Evolutionary conservation across 2,113 vertebrate genomes (phyloP).

Genomic region (Pangasianodon hypophthalmus): DNA sequence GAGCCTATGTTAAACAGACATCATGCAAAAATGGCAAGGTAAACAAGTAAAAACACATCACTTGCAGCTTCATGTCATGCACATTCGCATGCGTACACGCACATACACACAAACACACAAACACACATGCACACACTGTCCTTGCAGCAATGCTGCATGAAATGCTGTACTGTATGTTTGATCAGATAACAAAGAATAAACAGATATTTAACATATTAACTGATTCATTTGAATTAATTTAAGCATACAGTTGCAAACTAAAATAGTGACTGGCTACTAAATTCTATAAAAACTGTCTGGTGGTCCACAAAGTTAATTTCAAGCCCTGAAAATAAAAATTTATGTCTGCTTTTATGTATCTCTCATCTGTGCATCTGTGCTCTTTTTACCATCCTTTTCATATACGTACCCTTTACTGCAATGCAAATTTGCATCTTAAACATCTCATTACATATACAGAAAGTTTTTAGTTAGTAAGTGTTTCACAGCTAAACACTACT

Average conservation of each 20-base stretch:
- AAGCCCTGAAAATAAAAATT: background rate
- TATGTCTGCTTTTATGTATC: background rate
- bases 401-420: background rate
- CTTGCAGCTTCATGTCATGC: background rate
- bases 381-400: background rate
- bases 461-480: background rate
- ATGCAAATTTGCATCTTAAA: background rate
- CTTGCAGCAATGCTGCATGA: background rate
- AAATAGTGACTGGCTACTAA: background rate
- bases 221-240: background rate
- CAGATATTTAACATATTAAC: background rate
- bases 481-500: background rate
- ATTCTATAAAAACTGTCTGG: background rate
- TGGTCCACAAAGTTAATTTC: background rate
- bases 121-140: background rate
- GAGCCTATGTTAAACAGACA: background rate
- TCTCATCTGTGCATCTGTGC: background rate
- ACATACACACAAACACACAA: background rate
- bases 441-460: background rate
- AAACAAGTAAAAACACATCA: background rate
- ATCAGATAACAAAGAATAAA: background rate
- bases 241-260: background rate
- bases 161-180: background rate
- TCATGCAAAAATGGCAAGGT: background rate
- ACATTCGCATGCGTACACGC: background rate